Percentiles rank a stretch among this genome's conserved stretches.
These are phyloP conservation scores for Drosophila kuntzei DNA, from an alignment of 2,888 invertebrate species.

Conservation along the genomic window DNA sequence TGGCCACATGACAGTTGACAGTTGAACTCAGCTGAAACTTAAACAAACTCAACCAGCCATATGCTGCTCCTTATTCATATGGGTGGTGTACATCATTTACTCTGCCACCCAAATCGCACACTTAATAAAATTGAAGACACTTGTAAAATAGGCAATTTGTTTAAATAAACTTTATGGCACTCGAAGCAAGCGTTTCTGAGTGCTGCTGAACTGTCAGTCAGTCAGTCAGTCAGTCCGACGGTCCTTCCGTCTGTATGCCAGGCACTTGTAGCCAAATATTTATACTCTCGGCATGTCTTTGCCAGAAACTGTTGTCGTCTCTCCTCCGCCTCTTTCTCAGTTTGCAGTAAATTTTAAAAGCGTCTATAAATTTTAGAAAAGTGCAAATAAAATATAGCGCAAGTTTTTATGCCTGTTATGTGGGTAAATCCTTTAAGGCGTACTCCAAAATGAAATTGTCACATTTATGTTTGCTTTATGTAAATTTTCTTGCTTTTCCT, in stretches of 20 bases:
- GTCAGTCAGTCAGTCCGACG: neutral
- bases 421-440: slow-evolving; percentile 75
- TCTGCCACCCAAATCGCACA: slow-evolving; percentile 58
- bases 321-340: slow-evolving; percentile 14
- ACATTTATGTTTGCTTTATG: slow-evolving; percentile 80
- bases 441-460: slow-evolving; percentile 71
- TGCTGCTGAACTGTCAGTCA: slow-evolving; percentile 3
- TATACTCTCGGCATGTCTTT: slow-evolving; percentile 58
- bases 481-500: slow-evolving; percentile 51
- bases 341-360: slow-evolving; percentile 74
- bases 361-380: slow-evolving; percentile 78
- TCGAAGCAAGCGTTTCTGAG: slow-evolving; percentile 42
- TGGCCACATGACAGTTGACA: slow-evolving; percentile 51
- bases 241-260: slow-evolving; percentile 3
- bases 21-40: slow-evolving; percentile 15
- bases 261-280: slow-evolving; percentile 73
- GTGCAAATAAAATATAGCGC: slow-evolving; percentile 79
- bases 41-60: slow-evolving; percentile 15
- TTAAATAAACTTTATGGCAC: slow-evolving; percentile 81
- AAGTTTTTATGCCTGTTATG: slow-evolving; percentile 56
- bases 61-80: slow-evolving; percentile 15
- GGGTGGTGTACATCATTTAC: slow-evolving; percentile 42
- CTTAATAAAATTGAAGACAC: slow-evolving; percentile 79
- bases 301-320: slow-evolving; percentile 22
- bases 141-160: slow-evolving; percentile 81